phyloP scores from a whole-genome alignment of 2,113 vertebrate species.

The Haemorhous mexicanus region DNA sequence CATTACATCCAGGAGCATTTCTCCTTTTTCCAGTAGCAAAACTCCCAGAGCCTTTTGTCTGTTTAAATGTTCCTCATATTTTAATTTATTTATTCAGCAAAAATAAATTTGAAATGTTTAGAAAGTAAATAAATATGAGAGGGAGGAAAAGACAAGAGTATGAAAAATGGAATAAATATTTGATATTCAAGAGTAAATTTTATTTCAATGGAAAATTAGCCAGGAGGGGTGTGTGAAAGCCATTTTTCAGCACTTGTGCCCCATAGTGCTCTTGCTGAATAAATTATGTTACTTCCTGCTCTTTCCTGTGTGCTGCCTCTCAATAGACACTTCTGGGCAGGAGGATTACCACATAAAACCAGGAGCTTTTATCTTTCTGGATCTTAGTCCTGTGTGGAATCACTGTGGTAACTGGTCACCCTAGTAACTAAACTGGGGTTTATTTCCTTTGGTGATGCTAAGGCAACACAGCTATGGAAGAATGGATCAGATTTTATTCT shows the following conservation, averaged over 20 bases:
- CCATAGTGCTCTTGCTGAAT: conserved; percentile 18
- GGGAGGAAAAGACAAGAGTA: not conserved
- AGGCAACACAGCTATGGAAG: not conserved
- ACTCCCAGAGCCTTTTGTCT: not conserved
- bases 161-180: not conserved
- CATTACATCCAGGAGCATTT: not conserved
- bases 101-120: not conserved
- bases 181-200: not conserved
- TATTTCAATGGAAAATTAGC: not conserved
- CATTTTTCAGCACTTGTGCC: not conserved
- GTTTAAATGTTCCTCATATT: not conserved
- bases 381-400: not conserved
- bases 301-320: not conserved
- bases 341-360: conserved; percentile 8
- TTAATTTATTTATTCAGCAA: conserved; percentile 8
- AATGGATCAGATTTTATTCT: not conserved
- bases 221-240: not conserved
- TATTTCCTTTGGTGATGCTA: conserved; percentile 14
- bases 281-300: conserved; percentile 3
- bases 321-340: not conserved
- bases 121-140: not conserved
- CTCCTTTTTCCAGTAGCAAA: conserved; percentile 6
- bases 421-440: not conserved
- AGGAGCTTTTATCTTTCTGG: not conserved
- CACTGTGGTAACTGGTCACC: not conserved